phyloP scores from a whole-genome alignment of 2,797 vertebrate species.

The Esox masquinongy region DNA sequence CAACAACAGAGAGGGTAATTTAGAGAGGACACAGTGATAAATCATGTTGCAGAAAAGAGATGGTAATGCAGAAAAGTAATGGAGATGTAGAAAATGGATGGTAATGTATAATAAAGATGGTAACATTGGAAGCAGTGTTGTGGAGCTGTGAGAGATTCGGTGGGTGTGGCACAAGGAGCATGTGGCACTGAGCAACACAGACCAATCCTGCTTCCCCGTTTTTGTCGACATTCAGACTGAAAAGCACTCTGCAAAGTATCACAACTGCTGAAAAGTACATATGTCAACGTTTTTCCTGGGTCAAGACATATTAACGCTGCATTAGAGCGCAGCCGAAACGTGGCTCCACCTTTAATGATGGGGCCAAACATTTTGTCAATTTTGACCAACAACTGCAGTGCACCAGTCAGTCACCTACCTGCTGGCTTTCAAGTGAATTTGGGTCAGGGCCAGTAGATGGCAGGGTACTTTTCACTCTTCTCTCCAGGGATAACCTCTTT shows the following conservation, averaged over 20 bases:
- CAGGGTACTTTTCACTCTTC: conserved; percentile 19
- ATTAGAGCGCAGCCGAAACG: conserved; percentile 10
- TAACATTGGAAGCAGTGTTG: conserved; percentile 16
- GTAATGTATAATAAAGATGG: not conserved
- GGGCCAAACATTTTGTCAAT: conserved; percentile 23
- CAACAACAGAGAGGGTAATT: conserved; percentile 1
- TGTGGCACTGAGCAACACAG: conserved; percentile 46
- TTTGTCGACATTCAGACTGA: not conserved
- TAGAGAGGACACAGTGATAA: not conserved
- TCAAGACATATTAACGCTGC: conserved; percentile 47
- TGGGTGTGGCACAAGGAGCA: conserved; percentile 58
- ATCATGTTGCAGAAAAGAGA: too few relatives aligned
- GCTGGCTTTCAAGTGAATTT: conserved; percentile 20
- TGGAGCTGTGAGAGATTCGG: conserved; percentile 44
- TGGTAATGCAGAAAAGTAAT: too few relatives aligned
- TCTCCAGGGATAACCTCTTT: conserved; percentile 23
- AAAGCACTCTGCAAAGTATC: not conserved
- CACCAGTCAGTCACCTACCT: not conserved
- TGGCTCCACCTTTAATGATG: conserved; percentile 49
- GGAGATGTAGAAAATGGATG: too few relatives aligned
- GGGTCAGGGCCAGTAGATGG: conserved; percentile 39
- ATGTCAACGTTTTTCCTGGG: conserved; percentile 29
- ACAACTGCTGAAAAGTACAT: not conserved
- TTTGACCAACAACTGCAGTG: not conserved
- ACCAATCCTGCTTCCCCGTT: conserved; percentile 24